Evolutionary conservation across 2,797 vertebrate species (phyloP).

Genomic region (Lacerta agilis): DNA sequence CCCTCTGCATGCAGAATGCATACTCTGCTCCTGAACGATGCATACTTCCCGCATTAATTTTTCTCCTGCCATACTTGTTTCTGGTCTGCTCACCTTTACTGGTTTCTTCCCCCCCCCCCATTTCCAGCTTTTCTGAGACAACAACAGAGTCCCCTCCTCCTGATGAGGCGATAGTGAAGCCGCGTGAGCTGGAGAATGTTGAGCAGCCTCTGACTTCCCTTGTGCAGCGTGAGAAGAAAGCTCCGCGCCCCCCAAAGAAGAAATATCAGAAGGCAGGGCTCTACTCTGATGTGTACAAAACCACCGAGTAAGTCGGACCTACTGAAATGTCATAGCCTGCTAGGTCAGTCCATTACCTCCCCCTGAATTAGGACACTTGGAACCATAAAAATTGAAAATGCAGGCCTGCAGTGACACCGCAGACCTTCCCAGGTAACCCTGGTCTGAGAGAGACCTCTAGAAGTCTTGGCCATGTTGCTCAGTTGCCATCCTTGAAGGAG

Average conservation of each 20-base stretch:
- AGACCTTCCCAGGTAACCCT: not conserved
- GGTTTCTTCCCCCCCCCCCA: conserved; percentile 27
- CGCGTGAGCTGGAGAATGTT: conserved; percentile 73
- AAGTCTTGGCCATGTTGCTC: conserved; percentile 25
- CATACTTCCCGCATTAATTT: not conserved
- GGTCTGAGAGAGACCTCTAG: conserved; percentile 9
- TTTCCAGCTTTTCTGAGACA: conserved; percentile 76
- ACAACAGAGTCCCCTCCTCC: conserved; percentile 75
- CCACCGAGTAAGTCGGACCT: conserved; percentile 86
- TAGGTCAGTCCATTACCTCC: not conserved
- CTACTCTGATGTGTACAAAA: conserved; percentile 98
- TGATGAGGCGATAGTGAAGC: conserved; percentile 75
- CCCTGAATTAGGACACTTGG: not conserved
- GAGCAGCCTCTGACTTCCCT: conserved; percentile 73
- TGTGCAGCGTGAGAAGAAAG: conserved; percentile 85
- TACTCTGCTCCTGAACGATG: not conserved
- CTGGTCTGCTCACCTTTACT: conserved; percentile 16
- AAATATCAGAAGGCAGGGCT: conserved; percentile 95
- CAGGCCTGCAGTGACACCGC: not conserved
- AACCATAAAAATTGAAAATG: not conserved
- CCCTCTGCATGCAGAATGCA: not conserved
- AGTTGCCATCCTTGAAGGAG: not conserved
- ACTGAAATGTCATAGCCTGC: too few relatives aligned
- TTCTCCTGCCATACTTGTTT: too few relatives aligned
- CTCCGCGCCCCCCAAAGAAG: conserved; percentile 88